Conservation (phyloP, 1,140 invertebrate genomes). For the Leptestheria dahalacensis region DNA sequence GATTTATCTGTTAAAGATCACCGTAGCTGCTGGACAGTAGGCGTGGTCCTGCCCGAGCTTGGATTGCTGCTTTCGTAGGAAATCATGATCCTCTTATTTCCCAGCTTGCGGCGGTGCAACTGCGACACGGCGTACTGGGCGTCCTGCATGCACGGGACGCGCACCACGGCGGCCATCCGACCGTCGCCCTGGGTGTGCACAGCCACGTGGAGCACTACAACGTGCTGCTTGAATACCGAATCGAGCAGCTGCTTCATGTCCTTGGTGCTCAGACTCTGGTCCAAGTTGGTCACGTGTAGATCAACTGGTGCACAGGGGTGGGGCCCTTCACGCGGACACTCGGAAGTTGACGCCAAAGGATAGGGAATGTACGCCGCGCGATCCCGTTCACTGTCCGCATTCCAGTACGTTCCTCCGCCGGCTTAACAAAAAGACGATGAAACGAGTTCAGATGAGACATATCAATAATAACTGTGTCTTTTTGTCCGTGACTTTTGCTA, state of each 20-base stretch:
- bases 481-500: too few relatives aligned
- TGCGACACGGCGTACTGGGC: constrained; percentile 69
- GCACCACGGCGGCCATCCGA: constrained; percentile 45
- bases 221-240: constrained; percentile 49
- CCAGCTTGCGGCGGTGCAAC: constrained; percentile 63
- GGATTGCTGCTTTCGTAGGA: constrained; percentile 42
- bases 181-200: constrained; percentile 51
- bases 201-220: constrained; percentile 46
- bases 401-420: too few relatives aligned
- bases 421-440: too few relatives aligned
- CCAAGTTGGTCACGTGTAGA: constrained; percentile 55
- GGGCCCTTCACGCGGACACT: too few relatives aligned
- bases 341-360: background rate
- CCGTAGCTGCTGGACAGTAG: constrained; percentile 45
- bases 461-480: too few relatives aligned
- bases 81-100: constrained; percentile 64
- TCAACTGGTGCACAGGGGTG: constrained; percentile 44
- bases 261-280: constrained; percentile 51
- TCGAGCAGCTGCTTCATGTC: constrained; percentile 51
- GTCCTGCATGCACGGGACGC: constrained; percentile 46
- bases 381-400: too few relatives aligned
- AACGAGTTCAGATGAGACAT: too few relatives aligned
- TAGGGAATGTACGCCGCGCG: constrained; percentile 9
- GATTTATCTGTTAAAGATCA: too few relatives aligned
- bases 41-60: constrained; percentile 17